Conservation (phyloP, 2,888 invertebrate species). For the Papilio protenor region DNA sequence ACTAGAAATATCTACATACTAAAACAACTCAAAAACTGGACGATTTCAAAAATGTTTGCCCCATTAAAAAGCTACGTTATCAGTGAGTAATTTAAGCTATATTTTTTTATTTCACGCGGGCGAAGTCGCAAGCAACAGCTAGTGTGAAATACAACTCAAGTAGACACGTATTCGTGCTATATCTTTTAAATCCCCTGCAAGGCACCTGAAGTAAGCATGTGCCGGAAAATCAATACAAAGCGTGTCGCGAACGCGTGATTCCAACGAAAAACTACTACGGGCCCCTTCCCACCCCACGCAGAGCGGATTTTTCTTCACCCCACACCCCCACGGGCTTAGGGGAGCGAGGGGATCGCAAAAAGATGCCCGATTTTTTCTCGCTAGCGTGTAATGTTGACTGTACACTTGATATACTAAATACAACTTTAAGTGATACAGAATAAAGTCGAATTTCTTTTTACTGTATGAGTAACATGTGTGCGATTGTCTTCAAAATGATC, state of each 20-base stretch:
- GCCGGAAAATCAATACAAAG: slow-evolving; percentile 80
- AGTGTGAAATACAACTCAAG: background rate
- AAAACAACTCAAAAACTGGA: no score
- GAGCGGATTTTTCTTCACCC: slow-evolving; percentile 76
- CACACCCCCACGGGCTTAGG: slow-evolving; percentile 67
- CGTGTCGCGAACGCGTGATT: slow-evolving; percentile 82
- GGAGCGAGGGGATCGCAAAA: slow-evolving; percentile 75
- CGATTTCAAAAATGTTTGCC: no score
- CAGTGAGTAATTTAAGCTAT: no score
- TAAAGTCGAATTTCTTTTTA: slow-evolving; percentile 52
- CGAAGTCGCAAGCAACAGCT: no score
- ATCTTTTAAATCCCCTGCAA: slow-evolving; percentile 53
- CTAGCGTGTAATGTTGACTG: slow-evolving; percentile 75
- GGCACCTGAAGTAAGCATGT: slow-evolving; percentile 77
- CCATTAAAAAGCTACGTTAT: no score
- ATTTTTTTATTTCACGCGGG: no score
- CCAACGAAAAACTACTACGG: slow-evolving; percentile 82
- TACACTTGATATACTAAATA: slow-evolving; percentile 50
- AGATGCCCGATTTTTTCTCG: slow-evolving; percentile 80
- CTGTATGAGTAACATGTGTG: slow-evolving; percentile 63
- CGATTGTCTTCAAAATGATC: slow-evolving; percentile 65
- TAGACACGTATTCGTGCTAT: background rate
- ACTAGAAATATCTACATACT: no score
- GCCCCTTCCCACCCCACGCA: slow-evolving; percentile 58
- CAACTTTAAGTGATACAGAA: slow-evolving; percentile 44